Conservation (phyloP, 2,888 invertebrate genomes). For the Gasteruption jaculator region DNA sequence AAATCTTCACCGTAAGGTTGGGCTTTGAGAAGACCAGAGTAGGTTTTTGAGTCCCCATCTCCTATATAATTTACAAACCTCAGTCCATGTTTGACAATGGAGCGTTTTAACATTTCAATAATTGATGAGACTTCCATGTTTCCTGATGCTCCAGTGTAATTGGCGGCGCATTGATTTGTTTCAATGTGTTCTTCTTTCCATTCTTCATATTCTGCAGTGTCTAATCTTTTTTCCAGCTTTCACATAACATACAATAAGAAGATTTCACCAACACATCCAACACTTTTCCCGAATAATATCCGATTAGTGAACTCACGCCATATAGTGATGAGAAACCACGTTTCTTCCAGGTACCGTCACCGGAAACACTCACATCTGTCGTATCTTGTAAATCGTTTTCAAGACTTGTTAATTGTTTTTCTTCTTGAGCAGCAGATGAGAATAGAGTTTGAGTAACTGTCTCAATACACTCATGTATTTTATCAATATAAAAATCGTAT, state of each 20-base stretch:
- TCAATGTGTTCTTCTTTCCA: slow-evolving; percentile 24
- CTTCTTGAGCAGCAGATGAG: slow-evolving; percentile 21
- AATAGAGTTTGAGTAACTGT: slow-evolving; percentile 20
- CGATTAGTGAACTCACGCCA: slow-evolving; percentile 20
- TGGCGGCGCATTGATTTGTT: slow-evolving; percentile 15
- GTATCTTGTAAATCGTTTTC: slow-evolving; percentile 27
- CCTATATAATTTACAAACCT: slow-evolving; percentile 17
- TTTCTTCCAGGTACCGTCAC: slow-evolving; percentile 31
- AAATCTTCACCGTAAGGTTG: too few species aligned
- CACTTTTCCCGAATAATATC: slow-evolving; percentile 23
- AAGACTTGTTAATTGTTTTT: slow-evolving; percentile 23
- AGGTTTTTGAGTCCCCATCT: slow-evolving; percentile 17
- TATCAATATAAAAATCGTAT: slow-evolving; percentile 20
- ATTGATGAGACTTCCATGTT: slow-evolving; percentile 22
- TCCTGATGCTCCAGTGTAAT: slow-evolving; percentile 19
- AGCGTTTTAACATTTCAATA: slow-evolving; percentile 21
- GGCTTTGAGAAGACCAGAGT: slow-evolving; percentile 3
- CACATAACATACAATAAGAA: slow-evolving; percentile 22
- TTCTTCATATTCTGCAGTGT: slow-evolving; percentile 24
- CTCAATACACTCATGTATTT: slow-evolving; percentile 19
- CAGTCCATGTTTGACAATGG: slow-evolving; percentile 15
- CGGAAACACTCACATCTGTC: slow-evolving; percentile 28
- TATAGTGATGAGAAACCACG: slow-evolving; percentile 21
- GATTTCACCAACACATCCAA: slow-evolving; percentile 20
- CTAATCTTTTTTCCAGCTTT: slow-evolving; percentile 20